Base-by-base conservation (phyloP, 2,888 invertebrate species). In the Trissonchulus sp. region DNA sequence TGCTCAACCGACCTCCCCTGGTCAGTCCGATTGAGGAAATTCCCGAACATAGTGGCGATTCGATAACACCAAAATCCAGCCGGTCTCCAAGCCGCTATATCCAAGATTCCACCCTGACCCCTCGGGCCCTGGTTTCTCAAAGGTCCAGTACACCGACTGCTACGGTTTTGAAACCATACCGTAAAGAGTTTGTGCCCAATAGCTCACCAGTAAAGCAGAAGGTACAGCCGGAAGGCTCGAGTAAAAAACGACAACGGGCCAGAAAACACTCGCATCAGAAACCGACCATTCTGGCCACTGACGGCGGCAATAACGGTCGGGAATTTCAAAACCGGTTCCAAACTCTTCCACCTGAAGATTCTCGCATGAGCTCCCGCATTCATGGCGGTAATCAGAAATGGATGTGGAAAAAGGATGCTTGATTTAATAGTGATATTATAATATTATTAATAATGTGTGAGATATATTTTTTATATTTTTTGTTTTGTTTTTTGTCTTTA, bases 331-430 rank as follows among this genome's bases (percentile, higher is more conserved):
- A 35, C 3, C 15, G 3, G 31, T 3, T 15, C 31, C 2, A 8
- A 8, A 33, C 69, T 8, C 2, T 8, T 18, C 33, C 8, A 33
- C 2, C 33, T 69, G 30, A 69, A n/a, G 15, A 8, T 8, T 69
- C 69, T 15, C 2, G 2, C 3, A 36, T 33, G 3, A 69, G 69
- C 36, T 8, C 33, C 3, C 33, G 15, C 31, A 34, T 69, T 69
- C 69, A 69, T 35, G 69, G 69, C 28, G 69, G 69, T 15, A 33
- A 69, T 69, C 69, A 69, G 36, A 69, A 69, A 69, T 69, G 69
- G 69, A 69, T 8, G 36, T 69, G 69, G 69, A 69, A 69, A 3
- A 28, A 63, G 30, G 65, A 31, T 63, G 48, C 8, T 23, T 48
- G 48, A 48, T n/a, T n/a, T n/a, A n/a, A n/a, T n/a, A n/a, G n/a